phyloP scores from a whole-genome alignment of 1,140 invertebrate species.

The Atta texana region DNA sequence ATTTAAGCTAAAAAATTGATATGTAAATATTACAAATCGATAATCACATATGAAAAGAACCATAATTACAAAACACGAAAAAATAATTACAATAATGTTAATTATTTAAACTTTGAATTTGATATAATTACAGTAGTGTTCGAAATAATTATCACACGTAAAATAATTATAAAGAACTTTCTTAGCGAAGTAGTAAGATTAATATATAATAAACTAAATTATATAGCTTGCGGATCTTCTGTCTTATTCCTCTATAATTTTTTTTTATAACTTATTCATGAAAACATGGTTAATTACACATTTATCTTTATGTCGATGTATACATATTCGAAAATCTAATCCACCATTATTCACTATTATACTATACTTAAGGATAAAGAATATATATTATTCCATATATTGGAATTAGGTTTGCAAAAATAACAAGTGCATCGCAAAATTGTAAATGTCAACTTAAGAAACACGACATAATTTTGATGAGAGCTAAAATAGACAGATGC shows the following conservation, averaged over 20 bases:
- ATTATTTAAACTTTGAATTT: background rate
- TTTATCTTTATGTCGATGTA: background rate
- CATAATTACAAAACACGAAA: background rate
- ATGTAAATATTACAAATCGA: background rate
- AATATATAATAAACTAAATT: background rate
- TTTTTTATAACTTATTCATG: background rate
- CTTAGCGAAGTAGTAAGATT: background rate
- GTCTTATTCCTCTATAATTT: background rate
- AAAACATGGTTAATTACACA: background rate
- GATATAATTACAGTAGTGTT: background rate
- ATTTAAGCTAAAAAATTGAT: background rate
- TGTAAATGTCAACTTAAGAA: slow-evolving; percentile 6
- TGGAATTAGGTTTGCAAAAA: background rate
- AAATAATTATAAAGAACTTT: background rate
- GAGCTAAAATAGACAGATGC: slow-evolving; percentile 69
- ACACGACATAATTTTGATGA: slow-evolving; percentile 67
- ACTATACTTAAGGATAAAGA: background rate
- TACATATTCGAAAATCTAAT: background rate
- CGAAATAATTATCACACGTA: background rate
- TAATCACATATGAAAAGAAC: background rate
- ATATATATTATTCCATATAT: background rate
- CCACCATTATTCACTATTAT: background rate
- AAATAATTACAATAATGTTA: background rate
- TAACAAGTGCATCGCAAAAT: slow-evolving; percentile 8
- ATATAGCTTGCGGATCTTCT: background rate